A percentile compares a stretch with the other conserved stretches of the same genome.
These are phyloP conservation scores for Scophthalmus maximus DNA, from an alignment of 2,113 vertebrate genomes.

Conservation along the genomic window DNA sequence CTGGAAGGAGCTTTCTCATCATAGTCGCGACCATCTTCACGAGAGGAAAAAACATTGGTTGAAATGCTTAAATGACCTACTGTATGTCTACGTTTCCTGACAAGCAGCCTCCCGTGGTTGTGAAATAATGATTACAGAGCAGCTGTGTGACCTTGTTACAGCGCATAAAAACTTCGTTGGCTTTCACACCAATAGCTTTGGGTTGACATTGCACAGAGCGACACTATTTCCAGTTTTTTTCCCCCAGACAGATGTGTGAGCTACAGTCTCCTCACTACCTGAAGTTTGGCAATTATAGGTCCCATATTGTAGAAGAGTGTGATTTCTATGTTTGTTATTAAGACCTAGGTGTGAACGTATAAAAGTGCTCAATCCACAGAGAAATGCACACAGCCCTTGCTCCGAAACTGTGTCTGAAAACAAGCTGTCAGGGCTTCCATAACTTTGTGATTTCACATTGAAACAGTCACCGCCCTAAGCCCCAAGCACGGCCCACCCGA, in stretches of 20 bases:
- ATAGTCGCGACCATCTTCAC: neutral
- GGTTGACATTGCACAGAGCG: neutral
- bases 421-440: neutral
- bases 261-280: neutral
- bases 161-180: neutral
- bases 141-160: constrained; percentile 18
- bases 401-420: neutral
- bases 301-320: neutral
- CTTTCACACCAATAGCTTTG: neutral
- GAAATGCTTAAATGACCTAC: constrained; percentile 8
- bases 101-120: neutral
- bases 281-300: neutral
- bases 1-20: neutral
- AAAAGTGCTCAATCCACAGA: neutral
- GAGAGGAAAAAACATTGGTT: neutral
- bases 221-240: neutral
- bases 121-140: constrained; percentile 19
- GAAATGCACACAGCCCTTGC: neutral
- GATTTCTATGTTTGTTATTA: neutral
- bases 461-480: neutral
- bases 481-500: neutral
- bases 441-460: neutral
- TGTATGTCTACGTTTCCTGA: constrained; percentile 2
- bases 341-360: neutral
- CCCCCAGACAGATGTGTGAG: neutral